phyloP scores from a whole-genome alignment of 2,888 invertebrate genomes.

The Caenorhabditis sulstoni region DNA sequence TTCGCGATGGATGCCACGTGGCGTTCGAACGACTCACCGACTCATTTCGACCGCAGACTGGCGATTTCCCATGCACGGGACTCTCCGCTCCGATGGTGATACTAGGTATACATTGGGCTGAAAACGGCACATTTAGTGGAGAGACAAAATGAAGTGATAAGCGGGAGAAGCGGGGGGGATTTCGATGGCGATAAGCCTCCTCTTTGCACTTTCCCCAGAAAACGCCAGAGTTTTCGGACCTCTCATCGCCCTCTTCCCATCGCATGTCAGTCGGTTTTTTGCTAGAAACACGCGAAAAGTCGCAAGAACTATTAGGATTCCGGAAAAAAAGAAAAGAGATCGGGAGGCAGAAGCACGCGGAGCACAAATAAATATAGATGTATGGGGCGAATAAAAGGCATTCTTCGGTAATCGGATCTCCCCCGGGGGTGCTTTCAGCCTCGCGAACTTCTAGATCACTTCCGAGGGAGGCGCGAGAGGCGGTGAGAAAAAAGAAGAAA shows the following conservation, averaged over 20 bases:
- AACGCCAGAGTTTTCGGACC: not conserved
- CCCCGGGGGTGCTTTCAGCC: constrained; percentile 53
- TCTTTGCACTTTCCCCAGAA: not conserved
- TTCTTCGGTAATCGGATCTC: constrained; percentile 57
- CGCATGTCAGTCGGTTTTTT: constrained; percentile 17
- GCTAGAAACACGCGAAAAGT: not conserved
- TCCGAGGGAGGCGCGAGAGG: constrained; percentile 8
- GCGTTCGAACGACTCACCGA: constrained; percentile 41
- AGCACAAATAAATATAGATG: constrained; percentile 48
- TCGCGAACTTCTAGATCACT: constrained; percentile 49
- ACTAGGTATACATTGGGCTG: constrained; percentile 54
- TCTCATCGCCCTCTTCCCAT: constrained; percentile 28
- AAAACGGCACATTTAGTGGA: not conserved
- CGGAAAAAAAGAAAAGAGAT: constrained; percentile 1
- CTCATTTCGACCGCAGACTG: constrained; percentile 56
- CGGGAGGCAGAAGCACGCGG: constrained; percentile 10
- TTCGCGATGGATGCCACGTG: constrained; percentile 47
- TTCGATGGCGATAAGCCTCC: not conserved
- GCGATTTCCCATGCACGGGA: constrained; percentile 57
- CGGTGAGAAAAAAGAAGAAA: constrained; percentile 17
- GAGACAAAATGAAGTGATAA: constrained; percentile 1
- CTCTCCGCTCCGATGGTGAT: constrained; percentile 48
- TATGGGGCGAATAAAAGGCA: constrained; percentile 49
- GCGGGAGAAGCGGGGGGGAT: not conserved
- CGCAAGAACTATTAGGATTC: constrained; percentile 7